These are phyloP conservation scores for Rallus crepitans DNA, from an alignment of 2,797 vertebrate genomes.

Conservation along the genomic window DNA sequence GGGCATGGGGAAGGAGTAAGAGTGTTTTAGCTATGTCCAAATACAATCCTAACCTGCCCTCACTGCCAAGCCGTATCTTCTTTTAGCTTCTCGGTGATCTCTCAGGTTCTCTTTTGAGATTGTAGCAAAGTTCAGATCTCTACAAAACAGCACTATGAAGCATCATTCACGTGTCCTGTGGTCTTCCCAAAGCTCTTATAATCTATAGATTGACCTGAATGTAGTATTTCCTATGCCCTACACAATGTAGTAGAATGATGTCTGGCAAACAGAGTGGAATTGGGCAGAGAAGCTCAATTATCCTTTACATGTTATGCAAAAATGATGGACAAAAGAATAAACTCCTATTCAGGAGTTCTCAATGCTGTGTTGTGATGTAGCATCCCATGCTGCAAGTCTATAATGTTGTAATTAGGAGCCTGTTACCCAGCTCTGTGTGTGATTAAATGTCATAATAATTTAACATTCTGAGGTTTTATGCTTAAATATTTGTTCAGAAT, in stretches of 20 bases:
- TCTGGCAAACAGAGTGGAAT: not conserved
- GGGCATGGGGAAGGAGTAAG: not conserved
- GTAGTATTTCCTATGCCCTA: not conserved
- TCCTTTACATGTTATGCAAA: not conserved
- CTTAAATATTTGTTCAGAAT: constrained; percentile 61
- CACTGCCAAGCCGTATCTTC: not conserved
- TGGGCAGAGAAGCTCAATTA: not conserved
- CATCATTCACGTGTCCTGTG: not conserved
- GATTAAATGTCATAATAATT: constrained; percentile 41
- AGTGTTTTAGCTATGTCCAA: not conserved
- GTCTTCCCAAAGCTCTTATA: not conserved
- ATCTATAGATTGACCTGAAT: not conserved
- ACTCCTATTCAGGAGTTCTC: not conserved
- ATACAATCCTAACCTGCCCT: not conserved
- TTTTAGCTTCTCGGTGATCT: not conserved
- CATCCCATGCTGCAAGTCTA: not conserved
- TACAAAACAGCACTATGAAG: rapidly evolving
- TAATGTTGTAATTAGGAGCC: constrained; percentile 9
- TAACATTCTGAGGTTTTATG: constrained; percentile 22
- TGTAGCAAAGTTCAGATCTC: not conserved
- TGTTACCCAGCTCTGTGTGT: not conserved
- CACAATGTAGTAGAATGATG: not conserved
- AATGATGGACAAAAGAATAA: not conserved
- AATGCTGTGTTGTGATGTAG: not conserved
- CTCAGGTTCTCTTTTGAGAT: not conserved